Evolutionary conservation across 2,888 invertebrate genomes (phyloP), one percentile per base, ranked within the genome.

Genomic region (Octodonta nipae): DNA sequence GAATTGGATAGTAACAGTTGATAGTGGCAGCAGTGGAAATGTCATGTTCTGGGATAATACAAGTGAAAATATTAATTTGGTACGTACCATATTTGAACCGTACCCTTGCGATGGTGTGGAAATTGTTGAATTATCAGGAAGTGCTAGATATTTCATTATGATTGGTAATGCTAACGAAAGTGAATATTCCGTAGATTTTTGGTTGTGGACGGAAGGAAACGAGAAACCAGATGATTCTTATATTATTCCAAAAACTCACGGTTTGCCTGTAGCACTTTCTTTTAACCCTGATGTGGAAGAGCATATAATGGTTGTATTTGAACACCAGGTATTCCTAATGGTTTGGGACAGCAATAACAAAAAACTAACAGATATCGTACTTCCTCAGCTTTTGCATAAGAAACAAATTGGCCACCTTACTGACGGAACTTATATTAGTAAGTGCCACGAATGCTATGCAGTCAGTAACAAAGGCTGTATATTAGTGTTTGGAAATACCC

Each of bases 181-280:
- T n/a, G n/a, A n/a, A n/a, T n/a, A n/a, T n/a, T n/a, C n/a, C n/a
- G 41, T 77, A 1, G 58, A 67, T 40, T 67, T 75, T 56, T 77
- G 77, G 75, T 57, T 71, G 26, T 78, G 78, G 77, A 67, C 71
- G 16, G 60, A 52, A 14, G 72, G 70, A 3, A 45, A 45, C 5
- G 62, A 68, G 7, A 44, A 51, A 27, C 68, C 73, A 3, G 65
- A 75, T 50, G 73, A 43, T 46, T 22, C 36, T 2, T 46, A 27
- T 24, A 15, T 27, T 15, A 33, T 40, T 4, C 37, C 47, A 13
- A 32, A 32, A 6, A 28, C 6, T 8, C 41, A 43, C 35, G 59
- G 60, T 13, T 20, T 31, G 14, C 50, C 56, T 5, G 42, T 52
- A 16, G 41, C 44, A 16, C 45, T 67, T 27, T 41, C 47, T 11